Base-by-base conservation (phyloP, 2,888 invertebrate species). In the Polydrusus cervinus region DNA sequence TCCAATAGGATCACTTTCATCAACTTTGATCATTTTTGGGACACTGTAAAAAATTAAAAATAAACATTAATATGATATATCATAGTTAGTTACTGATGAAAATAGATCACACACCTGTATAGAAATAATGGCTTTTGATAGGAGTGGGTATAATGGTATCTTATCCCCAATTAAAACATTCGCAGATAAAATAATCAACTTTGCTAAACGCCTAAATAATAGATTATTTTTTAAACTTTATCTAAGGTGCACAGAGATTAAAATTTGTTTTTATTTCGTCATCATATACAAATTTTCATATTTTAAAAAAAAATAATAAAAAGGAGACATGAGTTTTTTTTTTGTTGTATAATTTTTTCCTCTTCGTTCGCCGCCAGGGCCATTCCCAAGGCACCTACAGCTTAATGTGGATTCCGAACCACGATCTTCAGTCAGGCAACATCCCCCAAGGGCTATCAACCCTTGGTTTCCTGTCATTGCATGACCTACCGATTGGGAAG, bases 1-100 rank as follows among this genome's bases (percentile, higher is more conserved):
- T 49, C 76, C 76, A 13, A 76, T 38, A 34, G 76, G 76, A 38
- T 76, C 76, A 45, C 20, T 70, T 53, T 76, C 76, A 20, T 76
- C 76, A 25, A 76, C 76, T 70, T 76, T 76, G 38, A 76, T 76
- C 76, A 76, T 76, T 18, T 34, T 53, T 16, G 43, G 18, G 25
- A 18, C 30, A 9, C 20, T n/a, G 53, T 40, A 53, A 53, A 43
- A 70, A 65, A 38, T 6, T 47, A 38, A 61, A 34, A 69, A n/a
- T 45, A 14, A 14, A 16, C 7, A 40, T 53, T 66, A 66, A 16
- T 30, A 30, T 34, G 10, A 55, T 1, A 0, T 38, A 34, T n/a
- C 14, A 25, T n/a, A 38, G 0, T 11, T 16, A 47, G 16, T 5
- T 38, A 38, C 14, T 53, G 57, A 57, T 38, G 38, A 38, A 25